Percentiles rank a stretch among this genome's conserved stretches.
Evolutionary conservation across 2,888 invertebrate genomes (phyloP).

Genomic region (Chaitophorus viminalis): DNA sequence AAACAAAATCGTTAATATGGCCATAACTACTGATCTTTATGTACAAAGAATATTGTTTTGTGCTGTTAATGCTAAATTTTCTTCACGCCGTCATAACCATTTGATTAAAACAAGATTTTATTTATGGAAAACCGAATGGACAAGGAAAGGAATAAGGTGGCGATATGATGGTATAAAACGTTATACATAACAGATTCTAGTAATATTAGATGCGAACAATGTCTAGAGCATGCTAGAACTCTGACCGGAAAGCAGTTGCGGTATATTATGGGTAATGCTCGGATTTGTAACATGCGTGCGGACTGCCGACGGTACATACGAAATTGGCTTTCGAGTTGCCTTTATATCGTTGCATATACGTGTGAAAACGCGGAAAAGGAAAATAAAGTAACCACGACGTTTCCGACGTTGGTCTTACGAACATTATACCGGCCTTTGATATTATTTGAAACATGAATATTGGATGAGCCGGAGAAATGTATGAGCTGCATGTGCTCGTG

Average conservation of each 20-base stretch:
- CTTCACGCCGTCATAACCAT: too few relatives aligned
- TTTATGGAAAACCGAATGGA: too few relatives aligned
- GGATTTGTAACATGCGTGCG: neutral
- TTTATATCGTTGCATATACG: neutral
- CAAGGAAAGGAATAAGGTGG: too few relatives aligned
- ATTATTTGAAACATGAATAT: conserved; percentile 46
- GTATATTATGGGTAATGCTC: neutral
- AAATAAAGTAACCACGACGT: conserved; percentile 25
- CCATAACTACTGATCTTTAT: too few relatives aligned
- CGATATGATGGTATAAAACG: neutral
- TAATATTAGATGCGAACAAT: neutral
- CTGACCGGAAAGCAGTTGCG: neutral
- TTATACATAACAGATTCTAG: neutral
- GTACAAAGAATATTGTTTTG: too few relatives aligned
- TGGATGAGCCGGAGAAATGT: conserved; percentile 24
- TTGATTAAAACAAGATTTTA: too few relatives aligned
- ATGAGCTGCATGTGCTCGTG: conserved; percentile 13
- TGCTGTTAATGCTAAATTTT: too few relatives aligned
- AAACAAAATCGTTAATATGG: too few relatives aligned
- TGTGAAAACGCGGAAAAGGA: neutral
- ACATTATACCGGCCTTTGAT: conserved; percentile 45
- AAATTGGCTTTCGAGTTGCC: conserved; percentile 24
- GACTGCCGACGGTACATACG: neutral
- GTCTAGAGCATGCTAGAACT: conserved; percentile 4
- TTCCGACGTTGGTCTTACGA: conserved; percentile 11